These are phyloP conservation scores for Microcebus murinus DNA, from an alignment of 2,113 vertebrate species.

Conservation along the genomic window DNA sequence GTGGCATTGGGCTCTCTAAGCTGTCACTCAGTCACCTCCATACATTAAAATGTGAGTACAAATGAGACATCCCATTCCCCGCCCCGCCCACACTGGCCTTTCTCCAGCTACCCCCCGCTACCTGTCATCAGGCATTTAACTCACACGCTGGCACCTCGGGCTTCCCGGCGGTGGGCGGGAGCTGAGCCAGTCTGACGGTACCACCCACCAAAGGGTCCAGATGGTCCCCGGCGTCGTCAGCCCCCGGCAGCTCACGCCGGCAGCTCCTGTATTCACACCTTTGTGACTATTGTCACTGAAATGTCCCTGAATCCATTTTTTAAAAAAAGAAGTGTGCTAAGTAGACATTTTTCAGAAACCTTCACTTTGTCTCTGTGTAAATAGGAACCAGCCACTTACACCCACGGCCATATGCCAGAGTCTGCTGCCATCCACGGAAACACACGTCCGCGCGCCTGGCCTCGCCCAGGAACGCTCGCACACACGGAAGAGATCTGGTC, in stretches of 20 bases:
- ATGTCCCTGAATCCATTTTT: slow-evolving; percentile 38
- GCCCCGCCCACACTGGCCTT: rapidly evolving
- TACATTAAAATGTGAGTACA: not conserved
- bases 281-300: slow-evolving; percentile 30
- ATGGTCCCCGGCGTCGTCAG: not conserved
- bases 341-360: slow-evolving; percentile 66
- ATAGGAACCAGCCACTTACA: slow-evolving; percentile 44
- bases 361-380: slow-evolving; percentile 42
- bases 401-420: slow-evolving; percentile 49
- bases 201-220: not conserved
- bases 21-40: no score
- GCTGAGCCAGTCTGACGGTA: not conserved
- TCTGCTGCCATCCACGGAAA: not conserved
- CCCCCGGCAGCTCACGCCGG: not conserved
- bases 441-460: not conserved
- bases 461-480: rapidly evolving
- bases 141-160: not conserved
- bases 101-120: not conserved
- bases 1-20: not conserved
- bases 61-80: not conserved
- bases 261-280: slow-evolving; percentile 27
- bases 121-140: not conserved
- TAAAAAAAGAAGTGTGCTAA: not conserved
- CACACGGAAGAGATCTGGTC: not conserved
- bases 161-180: not conserved